Conservation (phyloP, 1,140 invertebrate genomes). For the Riptortus pedestris region DNA sequence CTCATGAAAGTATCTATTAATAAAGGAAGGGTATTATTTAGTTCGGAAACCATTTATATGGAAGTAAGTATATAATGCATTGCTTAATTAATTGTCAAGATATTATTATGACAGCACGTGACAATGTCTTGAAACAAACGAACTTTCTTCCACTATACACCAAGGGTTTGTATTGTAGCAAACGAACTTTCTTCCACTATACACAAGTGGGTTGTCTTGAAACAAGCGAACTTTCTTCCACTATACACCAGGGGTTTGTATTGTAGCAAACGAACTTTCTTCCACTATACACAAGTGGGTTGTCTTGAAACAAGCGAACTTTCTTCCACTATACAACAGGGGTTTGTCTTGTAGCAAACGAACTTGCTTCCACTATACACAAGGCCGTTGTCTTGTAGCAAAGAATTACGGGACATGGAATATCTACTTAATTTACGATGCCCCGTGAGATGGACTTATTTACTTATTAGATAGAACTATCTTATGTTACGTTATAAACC, state of each 20-base stretch:
- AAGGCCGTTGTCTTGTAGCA: neutral
- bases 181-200: neutral
- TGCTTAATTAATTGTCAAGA: neutral
- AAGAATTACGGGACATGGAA: neutral
- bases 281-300: neutral
- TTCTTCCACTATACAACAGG: neutral
- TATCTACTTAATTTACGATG: neutral
- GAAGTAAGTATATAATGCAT: neutral
- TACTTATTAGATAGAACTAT: neutral
- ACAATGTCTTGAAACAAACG: neutral
- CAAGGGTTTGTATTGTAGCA: neutral
- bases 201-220: neutral
- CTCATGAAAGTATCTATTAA: neutral
- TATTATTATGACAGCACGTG: neutral
- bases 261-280: neutral
- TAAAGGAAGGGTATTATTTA: conserved; percentile 7
- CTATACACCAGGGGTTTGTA: neutral
- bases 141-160: neutral
- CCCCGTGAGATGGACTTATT: neutral
- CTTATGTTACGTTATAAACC: neutral
- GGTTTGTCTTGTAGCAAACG: neutral
- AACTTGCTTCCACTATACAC: neutral
- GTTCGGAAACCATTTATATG: neutral
- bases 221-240: neutral
- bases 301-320: neutral